Evolutionary conservation across 30 jellyfish, hydroid and myxozoan genomes (phyloP).

Genomic region (Clytia hemisphaerica): DNA sequence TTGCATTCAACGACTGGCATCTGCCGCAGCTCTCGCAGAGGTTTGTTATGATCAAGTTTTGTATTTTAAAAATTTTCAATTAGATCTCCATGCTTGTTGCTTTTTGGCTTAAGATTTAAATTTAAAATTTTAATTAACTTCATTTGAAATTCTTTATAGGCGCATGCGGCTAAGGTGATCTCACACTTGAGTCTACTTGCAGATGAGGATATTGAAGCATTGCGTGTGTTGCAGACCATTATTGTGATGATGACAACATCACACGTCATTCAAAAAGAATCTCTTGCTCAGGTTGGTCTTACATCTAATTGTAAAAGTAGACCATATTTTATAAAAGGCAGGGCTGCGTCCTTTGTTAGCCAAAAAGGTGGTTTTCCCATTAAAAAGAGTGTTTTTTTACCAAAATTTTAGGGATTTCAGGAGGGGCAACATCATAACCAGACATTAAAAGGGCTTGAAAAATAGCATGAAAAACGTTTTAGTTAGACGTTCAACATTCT

Average conservation of each 20-base stretch:
- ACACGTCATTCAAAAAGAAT: slow-evolving; percentile 64
- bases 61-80: neutral
- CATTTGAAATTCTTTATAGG: slow-evolving; percentile 21
- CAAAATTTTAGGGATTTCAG: too few relatives aligned
- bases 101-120: neutral
- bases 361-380: too few relatives aligned
- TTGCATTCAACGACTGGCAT: slow-evolving; percentile 75
- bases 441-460: too few relatives aligned
- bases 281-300: slow-evolving; percentile 74
- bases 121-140: neutral
- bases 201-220: slow-evolving; percentile 71
- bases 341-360: too few relatives aligned
- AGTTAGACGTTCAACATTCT: too few relatives aligned
- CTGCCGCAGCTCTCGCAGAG: slow-evolving; percentile 82
- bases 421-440: too few relatives aligned
- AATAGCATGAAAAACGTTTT: too few relatives aligned
- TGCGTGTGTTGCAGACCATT: slow-evolving; percentile 77
- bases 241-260: slow-evolving; percentile 83
- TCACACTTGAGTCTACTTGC: slow-evolving; percentile 66
- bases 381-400: too few relatives aligned
- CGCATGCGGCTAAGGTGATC: slow-evolving; percentile 72
- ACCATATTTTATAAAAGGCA: too few relatives aligned
- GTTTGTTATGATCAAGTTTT: slow-evolving; percentile 16
- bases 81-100: neutral
- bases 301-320: too few relatives aligned